Conservation (phyloP, 2,888 invertebrate genomes). For the Ophion obscuratus region DNA sequence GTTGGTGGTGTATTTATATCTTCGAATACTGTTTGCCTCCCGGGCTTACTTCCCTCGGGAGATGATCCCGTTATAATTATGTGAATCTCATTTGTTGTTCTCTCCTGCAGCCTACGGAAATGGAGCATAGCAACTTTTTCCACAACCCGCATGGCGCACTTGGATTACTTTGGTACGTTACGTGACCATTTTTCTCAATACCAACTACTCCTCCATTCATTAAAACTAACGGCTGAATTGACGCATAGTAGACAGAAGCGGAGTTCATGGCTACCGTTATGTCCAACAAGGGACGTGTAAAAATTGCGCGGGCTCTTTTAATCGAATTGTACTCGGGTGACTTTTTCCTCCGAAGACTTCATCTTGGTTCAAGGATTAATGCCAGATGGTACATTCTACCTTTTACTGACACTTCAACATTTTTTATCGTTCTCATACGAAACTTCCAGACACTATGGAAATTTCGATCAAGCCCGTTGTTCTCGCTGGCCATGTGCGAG, state of each 20-base stretch:
- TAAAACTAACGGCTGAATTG: conserved; percentile 8
- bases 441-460: background rate
- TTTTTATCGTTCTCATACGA: background rate
- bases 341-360: background rate
- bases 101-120: conserved; percentile 15
- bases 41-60: conserved; percentile 73
- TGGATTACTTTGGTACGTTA: conserved; percentile 15
- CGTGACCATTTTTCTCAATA: conserved; percentile 35
- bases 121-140: conserved; percentile 23
- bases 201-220: background rate
- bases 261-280: background rate
- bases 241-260: background rate
- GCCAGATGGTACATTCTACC: background rate
- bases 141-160: background rate
- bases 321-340: background rate
- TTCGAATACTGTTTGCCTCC: conserved; percentile 76
- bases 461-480: conserved; percentile 8
- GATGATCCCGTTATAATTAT: conserved; percentile 80
- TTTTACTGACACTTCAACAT: background rate
- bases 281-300: background rate
- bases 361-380: background rate
- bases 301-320: background rate
- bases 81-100: conserved; percentile 76
- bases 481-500: background rate
- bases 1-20: conserved; percentile 43